Percentiles rank a stretch among this genome's conserved stretches.
Conservation (phyloP, 53 echinoderm and acorn worm genomes). For the Paracentrotus lividus region DNA sequence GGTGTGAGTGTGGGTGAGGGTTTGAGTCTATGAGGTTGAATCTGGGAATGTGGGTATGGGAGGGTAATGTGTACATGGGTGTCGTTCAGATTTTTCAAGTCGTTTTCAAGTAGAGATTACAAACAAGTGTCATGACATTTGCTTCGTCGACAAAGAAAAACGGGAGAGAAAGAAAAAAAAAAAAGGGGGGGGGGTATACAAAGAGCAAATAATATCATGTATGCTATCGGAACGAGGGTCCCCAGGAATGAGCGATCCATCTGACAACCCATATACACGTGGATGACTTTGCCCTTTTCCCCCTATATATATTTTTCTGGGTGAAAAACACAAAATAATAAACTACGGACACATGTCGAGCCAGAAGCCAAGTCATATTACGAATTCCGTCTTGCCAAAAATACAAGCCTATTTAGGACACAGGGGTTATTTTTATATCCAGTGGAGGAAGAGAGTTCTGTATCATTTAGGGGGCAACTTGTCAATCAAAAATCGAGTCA, state of each 20-base stretch:
- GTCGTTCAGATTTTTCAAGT: too few species aligned
- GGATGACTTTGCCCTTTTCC: constrained; percentile 20
- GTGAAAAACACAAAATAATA: not conserved
- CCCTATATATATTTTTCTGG: not conserved
- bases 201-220: not conserved
- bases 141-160: too few species aligned
- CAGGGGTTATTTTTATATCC: constrained; percentile 13
- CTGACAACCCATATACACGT: not conserved
- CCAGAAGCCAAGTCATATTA: constrained; percentile 1
- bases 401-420: constrained; percentile 13
- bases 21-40: too few species aligned
- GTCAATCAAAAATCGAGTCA: constrained; percentile 44
- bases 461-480: constrained; percentile 23
- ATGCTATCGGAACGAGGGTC: too few species aligned
- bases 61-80: too few species aligned
- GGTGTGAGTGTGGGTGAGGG: too few species aligned
- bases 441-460: constrained; percentile 30
- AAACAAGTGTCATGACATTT: too few species aligned
- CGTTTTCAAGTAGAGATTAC: too few species aligned
- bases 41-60: too few species aligned
- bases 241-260: too few species aligned
- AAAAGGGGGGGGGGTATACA: too few species aligned
- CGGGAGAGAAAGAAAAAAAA: too few species aligned
- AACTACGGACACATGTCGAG: not conserved
- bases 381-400: constrained; percentile 48